Conservation (phyloP, 1,140 invertebrate genomes). For the Drosophila navojoa region DNA sequence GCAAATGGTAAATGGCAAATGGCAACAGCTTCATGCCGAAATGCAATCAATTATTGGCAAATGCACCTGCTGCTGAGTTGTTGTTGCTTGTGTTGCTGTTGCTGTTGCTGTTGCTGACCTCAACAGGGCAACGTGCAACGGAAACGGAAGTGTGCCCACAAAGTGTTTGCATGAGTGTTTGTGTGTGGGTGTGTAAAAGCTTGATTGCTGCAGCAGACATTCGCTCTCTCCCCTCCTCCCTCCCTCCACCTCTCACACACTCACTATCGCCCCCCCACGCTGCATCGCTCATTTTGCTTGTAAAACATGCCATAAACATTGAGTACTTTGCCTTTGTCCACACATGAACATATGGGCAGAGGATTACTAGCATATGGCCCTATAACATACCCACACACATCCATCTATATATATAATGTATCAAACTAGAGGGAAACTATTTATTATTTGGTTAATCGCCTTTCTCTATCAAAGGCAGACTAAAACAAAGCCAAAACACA, state of each 20-base stretch:
- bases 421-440: too few species aligned
- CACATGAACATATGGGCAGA: conserved; percentile 17
- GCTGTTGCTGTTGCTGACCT: conserved; percentile 49
- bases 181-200: conserved; percentile 20
- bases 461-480: too few species aligned
- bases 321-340: conserved; percentile 31
- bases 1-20: conserved; percentile 27
- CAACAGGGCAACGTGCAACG: conserved; percentile 48
- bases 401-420: background rate
- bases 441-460: too few species aligned
- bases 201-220: conserved; percentile 59
- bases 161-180: conserved; percentile 14
- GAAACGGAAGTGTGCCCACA: conserved; percentile 63
- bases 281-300: conserved; percentile 49
- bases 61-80: conserved; percentile 50
- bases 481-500: too few species aligned
- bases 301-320: conserved; percentile 69
- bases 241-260: too few species aligned
- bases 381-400: background rate
- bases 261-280: background rate
- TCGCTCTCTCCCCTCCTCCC: background rate
- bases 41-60: conserved; percentile 80
- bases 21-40: conserved; percentile 74
- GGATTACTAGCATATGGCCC: background rate
- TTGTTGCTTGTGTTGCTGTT: conserved; percentile 15